These are phyloP conservation scores for Cladorhizidae sp. DNA, from an alignment of 37 sponge, comb jelly and placozoan species.

Conservation along the genomic window DNA sequence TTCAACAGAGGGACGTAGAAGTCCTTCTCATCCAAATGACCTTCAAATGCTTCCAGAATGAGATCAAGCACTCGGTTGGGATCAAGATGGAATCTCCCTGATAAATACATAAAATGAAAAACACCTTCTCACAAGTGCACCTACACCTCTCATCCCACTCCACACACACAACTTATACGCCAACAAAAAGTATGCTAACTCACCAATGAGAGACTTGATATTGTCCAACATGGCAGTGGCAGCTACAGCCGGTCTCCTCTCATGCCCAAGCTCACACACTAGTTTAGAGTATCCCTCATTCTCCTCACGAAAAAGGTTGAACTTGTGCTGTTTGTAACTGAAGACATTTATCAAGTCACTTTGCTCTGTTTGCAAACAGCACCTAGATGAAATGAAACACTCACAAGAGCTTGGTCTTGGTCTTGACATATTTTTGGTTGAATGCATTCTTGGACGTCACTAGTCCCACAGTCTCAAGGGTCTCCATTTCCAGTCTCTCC, in stretches of 20 bases:
- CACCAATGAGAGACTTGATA: conserved; percentile 88
- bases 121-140: not conserved
- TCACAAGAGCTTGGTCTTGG: conserved; percentile 92
- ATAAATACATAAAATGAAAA: not conserved
- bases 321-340: conserved; percentile 99
- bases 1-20: conserved; percentile 79
- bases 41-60: conserved; percentile 90
- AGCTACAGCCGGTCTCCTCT: conserved; percentile 19
- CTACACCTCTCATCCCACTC: not conserved
- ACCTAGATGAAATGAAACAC: not conserved
- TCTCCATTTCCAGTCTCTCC: conserved; percentile 91
- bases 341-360: not conserved
- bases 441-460: conserved; percentile 79
- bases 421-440: conserved; percentile 89
- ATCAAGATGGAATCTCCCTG: conserved; percentile 93
- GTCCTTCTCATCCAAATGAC: conserved; percentile 73
- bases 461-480: conserved; percentile 76
- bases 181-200: not conserved
- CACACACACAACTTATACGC: not conserved
- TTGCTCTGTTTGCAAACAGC: not conserved
- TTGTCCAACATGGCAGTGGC: conserved; percentile 60
- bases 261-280: conserved; percentile 83
- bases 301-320: conserved; percentile 98
- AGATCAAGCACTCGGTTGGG: conserved; percentile 98
- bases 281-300: conserved; percentile 97